Evolutionary conservation across 2,888 invertebrate genomes (phyloP), one percentile per base, ranked within the genome.

Genomic region (Priocnemis perturbator): DNA sequence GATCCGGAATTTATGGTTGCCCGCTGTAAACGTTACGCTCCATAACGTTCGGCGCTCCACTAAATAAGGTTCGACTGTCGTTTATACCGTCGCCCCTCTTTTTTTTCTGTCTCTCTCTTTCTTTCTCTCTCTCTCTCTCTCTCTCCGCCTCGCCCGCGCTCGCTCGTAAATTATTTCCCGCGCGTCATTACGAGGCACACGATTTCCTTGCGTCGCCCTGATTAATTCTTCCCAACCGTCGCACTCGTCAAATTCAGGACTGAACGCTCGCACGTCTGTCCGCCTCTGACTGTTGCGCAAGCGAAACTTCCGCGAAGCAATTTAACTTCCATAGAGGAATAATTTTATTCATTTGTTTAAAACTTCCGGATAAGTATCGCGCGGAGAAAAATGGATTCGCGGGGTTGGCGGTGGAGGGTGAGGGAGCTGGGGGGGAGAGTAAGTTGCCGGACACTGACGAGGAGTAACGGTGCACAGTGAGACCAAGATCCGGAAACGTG

Each of bases 261-360:
- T 37, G 37, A 11, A 37, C 37, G 37, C 26, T 26, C 26, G 26
- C 26, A 26, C 37, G 37, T 37, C 37, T 37, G 71, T 77, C 64
- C 58, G 57, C 67, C 66, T 72, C 68, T 64, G 55, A 53, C 15
- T 53, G 52, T 57, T 44, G 14, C 4, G 14, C 7, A 11, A 3
- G 60, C 48, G 3, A 37, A 73, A 79, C 76, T 79, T 74, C 69
- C 68, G 60, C 64, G 60, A 79, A 78, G 79, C 71, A 79, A 79
- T 79, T 79, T 78, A 79, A 79, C 77, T 79, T 79, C 73, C 65
- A 73, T 76, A 76, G 67, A 69, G 70, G 73, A 79, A 77, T 77
- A 76, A 79, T 79, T 79, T 77, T 74, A 79, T 78, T 77, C 77
- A 79, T 79, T 79, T 76, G 64, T 78, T 73, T 68, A 70, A 77